Base-by-base conservation (phyloP, 2,888 invertebrate species). In the Diarsia brunnea region DNA sequence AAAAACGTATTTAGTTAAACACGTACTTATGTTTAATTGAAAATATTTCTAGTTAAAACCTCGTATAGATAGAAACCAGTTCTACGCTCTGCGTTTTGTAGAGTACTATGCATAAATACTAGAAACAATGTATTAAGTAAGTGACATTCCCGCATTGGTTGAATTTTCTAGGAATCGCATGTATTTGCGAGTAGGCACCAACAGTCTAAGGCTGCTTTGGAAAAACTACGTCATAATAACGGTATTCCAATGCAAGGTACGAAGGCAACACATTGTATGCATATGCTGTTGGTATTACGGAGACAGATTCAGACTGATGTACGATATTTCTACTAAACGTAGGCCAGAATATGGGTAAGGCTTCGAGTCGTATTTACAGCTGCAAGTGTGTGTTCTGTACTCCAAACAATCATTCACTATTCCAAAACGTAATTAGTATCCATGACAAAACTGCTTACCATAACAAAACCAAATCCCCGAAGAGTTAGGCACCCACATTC, bases 101-200 rank as follows among this genome's bases (percentile, higher is more conserved):
- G 5, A 79, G 27, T 65, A 45, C 5, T 53, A 11, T 27, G 65
- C 47, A 55, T 49, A 70, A 53, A 69, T 75, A 75, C 68, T 64
- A 71, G 78, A 64, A 79, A 73, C 64, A 84, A 61, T 68, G 43
- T 21, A 38, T 45, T 8, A n/a, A 27, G 53, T 64, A 51, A 49
- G 49, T 61, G 16, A 55, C 55, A 31, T 67, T n/a, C 24, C 53
- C 21, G 55, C 68, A 73, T 69, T 43, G 43, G 7, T 14, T 53
- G 49, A 3, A 53, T 69, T 79, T 79, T 55, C 68, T 8, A 47
- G 14, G 69, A 69, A 72, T 8, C 38, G 55, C 10, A 11, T 49
- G n/a, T 10, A 38, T 66, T 45, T 24, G 64, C 21, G 24, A 21
- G 4, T 78, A 24, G 0, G 4, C 31, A 43, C 5, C 43, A 45